A percentile compares a stretch with the other conserved stretches of the same genome.
Evolutionary conservation across 2,888 invertebrate species (phyloP).

Genomic region (Campoletis raptor): DNA sequence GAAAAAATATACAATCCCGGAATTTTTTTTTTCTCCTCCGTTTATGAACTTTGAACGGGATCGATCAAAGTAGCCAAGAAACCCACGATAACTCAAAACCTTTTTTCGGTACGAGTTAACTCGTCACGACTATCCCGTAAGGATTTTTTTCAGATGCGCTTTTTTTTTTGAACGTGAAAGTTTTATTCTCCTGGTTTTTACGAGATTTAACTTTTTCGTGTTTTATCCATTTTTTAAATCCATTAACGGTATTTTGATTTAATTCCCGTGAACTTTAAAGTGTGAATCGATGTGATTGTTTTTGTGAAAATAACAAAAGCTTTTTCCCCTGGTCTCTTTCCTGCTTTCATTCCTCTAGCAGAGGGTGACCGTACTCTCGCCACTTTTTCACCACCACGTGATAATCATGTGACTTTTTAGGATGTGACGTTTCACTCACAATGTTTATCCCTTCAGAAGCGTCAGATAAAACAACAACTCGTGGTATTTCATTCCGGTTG

Average conservation of each 20-base stretch:
- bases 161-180: neutral
- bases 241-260: constrained; percentile 14
- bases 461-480: neutral
- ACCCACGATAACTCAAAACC: neutral
- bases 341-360: constrained; percentile 18
- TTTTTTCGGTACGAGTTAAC: neutral
- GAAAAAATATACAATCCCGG: neutral
- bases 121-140: neutral
- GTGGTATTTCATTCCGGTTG: neutral
- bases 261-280: neutral
- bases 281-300: constrained; percentile 16
- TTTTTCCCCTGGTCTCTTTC: neutral
- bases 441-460: neutral
- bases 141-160: neutral
- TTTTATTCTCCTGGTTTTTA: neutral
- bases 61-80: neutral
- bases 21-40: neutral
- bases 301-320: constrained; percentile 8
- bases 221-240: neutral
- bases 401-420: constrained; percentile 12
- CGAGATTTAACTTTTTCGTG: neutral
- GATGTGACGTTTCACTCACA: constrained; percentile 3
- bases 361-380: constrained; percentile 17
- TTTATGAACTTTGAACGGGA: neutral
- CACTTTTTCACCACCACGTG: constrained; percentile 49